phyloP scores from a whole-genome alignment of 2,888 invertebrate genomes.

The Trachelus tabidus region DNA sequence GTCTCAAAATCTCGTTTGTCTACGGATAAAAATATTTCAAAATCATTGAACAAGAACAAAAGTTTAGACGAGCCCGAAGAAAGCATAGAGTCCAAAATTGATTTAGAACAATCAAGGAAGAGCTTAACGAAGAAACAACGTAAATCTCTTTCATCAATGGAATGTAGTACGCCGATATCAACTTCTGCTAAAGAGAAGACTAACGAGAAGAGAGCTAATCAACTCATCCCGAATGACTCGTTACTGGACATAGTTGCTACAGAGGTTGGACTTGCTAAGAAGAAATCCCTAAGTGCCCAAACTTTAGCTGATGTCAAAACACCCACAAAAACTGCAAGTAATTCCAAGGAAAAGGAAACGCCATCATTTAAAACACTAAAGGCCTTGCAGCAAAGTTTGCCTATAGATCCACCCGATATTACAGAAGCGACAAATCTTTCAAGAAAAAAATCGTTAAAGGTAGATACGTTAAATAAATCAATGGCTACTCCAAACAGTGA shows the following conservation, averaged over 20 bases:
- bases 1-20: neutral
- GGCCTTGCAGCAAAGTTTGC: neutral
- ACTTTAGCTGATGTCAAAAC: neutral
- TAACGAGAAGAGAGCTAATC: neutral
- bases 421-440: constrained; percentile 7
- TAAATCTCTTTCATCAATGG: neutral
- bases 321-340: neutral
- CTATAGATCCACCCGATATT: neutral
- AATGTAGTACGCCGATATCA: neutral
- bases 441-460: constrained; percentile 19
- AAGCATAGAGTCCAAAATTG: neutral
- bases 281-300: neutral
- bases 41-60: neutral
- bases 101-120: neutral
- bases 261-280: neutral
- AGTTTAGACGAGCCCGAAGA: neutral
- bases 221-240: neutral
- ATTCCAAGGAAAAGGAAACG: neutral
- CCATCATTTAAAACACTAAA: neutral
- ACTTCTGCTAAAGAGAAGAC: neutral
- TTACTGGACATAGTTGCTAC: neutral
- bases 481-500: constrained; percentile 28
- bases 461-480: constrained; percentile 19
- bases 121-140: neutral
- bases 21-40: neutral